Conservation (phyloP, 2,113 vertebrate species). For the Gopherus flavomarginatus region DNA sequence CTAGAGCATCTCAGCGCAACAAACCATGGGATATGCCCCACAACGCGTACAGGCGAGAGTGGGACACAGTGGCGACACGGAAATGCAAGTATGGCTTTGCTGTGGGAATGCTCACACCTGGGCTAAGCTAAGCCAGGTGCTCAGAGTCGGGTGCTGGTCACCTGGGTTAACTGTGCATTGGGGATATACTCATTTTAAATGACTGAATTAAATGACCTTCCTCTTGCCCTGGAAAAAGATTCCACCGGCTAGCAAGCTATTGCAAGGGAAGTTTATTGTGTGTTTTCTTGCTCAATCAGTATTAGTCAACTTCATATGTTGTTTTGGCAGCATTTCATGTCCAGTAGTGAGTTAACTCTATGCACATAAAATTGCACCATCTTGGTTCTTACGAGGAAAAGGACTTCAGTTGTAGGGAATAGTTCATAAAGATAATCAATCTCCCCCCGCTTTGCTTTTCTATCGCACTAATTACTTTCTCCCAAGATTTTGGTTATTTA, state of each 20-base stretch:
- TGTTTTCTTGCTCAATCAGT: neutral
- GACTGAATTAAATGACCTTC: neutral
- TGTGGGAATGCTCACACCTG: neutral
- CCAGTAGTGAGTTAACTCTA: neutral
- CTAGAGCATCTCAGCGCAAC: neutral
- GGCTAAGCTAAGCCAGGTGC: neutral
- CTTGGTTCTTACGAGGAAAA: neutral
- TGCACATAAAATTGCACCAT: neutral
- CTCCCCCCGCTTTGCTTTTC: neutral
- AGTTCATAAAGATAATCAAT: neutral
- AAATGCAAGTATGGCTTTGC: neutral
- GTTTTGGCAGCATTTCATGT: conserved; percentile 29
- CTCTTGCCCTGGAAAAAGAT: no score
- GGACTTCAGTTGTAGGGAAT: conserved; percentile 20
- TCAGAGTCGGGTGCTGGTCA: neutral
- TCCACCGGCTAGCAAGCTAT: neutral
- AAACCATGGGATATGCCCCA: neutral
- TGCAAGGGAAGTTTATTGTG: neutral
- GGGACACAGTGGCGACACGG: neutral
- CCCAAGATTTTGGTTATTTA: neutral
- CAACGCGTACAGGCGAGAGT: neutral
- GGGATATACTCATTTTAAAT: neutral
- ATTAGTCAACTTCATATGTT: neutral
- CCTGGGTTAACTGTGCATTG: neutral
- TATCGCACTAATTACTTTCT: neutral